A percentile compares a stretch with the other conserved stretches of the same genome.
Conservation (phyloP, 2,113 vertebrate genomes). For the Sceloporus undulatus region DNA sequence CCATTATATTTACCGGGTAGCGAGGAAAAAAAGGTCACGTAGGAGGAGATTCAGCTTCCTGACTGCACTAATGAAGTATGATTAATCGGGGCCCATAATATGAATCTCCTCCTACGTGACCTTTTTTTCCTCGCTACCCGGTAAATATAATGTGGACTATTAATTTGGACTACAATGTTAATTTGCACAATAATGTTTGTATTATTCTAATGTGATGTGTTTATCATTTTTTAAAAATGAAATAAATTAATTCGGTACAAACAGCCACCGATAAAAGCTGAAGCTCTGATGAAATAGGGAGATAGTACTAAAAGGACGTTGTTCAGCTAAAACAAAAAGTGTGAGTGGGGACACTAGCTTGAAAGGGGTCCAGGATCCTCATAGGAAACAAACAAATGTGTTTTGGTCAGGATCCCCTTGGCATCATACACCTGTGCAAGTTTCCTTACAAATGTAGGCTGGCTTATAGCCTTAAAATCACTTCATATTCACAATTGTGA, state of each 20-base stretch:
- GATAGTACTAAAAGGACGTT: conserved; percentile 55
- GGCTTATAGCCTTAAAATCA: too few species aligned
- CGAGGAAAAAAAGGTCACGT: conserved; percentile 38
- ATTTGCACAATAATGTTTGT: conserved; percentile 62
- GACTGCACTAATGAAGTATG: conserved; percentile 44
- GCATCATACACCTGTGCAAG: too few species aligned
- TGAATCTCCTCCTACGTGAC: neutral
- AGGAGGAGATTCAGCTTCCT: conserved; percentile 23
- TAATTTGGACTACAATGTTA: conserved; percentile 74
- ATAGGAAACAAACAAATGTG: neutral
- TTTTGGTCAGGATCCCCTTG: neutral
- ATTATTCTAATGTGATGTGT: conserved; percentile 73
- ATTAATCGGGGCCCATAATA: conserved; percentile 40
- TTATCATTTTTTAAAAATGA: conserved; percentile 71
- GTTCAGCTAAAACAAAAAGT: conserved; percentile 59
- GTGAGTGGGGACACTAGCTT: conserved; percentile 45
- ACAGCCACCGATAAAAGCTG: conserved; percentile 75
- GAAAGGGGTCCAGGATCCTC: conserved; percentile 64
- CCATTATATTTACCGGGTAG: conserved; percentile 59
- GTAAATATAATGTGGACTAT: conserved; percentile 65
- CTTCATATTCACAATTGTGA: too few species aligned
- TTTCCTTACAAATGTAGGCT: too few species aligned
- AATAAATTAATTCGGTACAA: conserved; percentile 78
- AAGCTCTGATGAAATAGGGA: conserved; percentile 64
- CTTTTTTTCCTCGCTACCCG: conserved; percentile 54